Conservation (phyloP, 2,797 vertebrate genomes). For the Trichosurus vulpecula region DNA sequence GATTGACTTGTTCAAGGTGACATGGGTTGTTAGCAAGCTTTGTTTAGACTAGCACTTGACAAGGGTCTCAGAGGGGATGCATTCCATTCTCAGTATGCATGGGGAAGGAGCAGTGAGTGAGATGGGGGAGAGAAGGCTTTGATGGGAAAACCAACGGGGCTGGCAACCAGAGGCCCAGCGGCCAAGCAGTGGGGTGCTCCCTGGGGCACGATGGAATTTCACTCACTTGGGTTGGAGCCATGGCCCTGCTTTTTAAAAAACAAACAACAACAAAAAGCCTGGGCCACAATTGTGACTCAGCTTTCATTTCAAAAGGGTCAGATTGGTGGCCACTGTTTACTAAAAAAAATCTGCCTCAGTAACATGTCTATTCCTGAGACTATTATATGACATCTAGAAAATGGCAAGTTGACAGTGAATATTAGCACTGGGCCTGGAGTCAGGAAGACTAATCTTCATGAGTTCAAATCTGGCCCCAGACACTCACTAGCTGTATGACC, state of each 20-base stretch:
- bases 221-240: background rate
- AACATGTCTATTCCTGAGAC: background rate
- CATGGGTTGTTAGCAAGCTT: background rate
- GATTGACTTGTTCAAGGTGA: background rate
- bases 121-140: background rate
- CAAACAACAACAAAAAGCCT: background rate
- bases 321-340: background rate
- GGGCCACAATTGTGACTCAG: background rate
- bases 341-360: background rate
- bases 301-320: background rate
- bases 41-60: background rate
- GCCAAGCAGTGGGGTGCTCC: background rate
- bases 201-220: background rate
- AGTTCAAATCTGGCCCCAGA: background rate
- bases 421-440: background rate
- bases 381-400: slow-evolving; percentile 15
- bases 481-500: background rate
- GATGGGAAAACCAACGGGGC: background rate
- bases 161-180: background rate
- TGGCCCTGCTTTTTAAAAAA: background rate
- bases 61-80: background rate
- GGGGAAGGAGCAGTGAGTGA: background rate
- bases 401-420: slow-evolving; percentile 10
- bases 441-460: background rate
- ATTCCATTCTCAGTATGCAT: background rate